Evolutionary conservation across 2,797 vertebrate genomes (phyloP), one percentile per base, ranked within the genome.

Genomic region (Amblyraja radiata): DNA sequence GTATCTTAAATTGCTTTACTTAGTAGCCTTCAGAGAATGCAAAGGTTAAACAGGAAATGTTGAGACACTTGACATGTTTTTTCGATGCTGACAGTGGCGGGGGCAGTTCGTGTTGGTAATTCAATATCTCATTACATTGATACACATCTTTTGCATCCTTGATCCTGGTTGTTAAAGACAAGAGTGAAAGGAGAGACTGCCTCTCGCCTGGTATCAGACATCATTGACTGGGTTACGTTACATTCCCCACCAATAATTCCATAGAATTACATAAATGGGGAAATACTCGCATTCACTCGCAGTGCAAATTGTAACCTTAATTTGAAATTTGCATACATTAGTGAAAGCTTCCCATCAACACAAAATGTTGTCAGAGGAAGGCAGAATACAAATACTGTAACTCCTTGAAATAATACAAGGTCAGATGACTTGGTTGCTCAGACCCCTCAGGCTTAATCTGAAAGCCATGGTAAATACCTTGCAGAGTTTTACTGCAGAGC

Each of bases 91-190:
- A 92, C 71, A 92, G 90, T 76, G 90, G 73, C 71, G 54, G 71
- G 71, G 11, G 90, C 90, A 76, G 90, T 92, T 76, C 11, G 21
- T 76, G 73, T 92, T 92, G 90, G 90, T 92, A 92, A 92, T 76
- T 92, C 90, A 76, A 76, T 92, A 74, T 92, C 90, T 92, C 90
- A 76, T 92, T 92, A 92, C 7, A 92, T 71, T 76, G 90, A 92
- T 92, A 92, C 71, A 92, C 90, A 92, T 92, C 90, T 92, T 92
- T 92, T 92, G 68, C 90, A 92, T 92, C 90, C 71, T 92, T 92
- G 90, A 92, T 92, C 90, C 46, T 36, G 13, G 71, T 76, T 23
- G 90, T 92, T 92, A 76, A 92, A 92, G 90, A 92, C 90, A 76
- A 92, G 90, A 92, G 39, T 6, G 39, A 76, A 92, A 46, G 71